phyloP scores from a whole-genome alignment of 2,888 invertebrate species.

The Acrobasis repandana region DNA sequence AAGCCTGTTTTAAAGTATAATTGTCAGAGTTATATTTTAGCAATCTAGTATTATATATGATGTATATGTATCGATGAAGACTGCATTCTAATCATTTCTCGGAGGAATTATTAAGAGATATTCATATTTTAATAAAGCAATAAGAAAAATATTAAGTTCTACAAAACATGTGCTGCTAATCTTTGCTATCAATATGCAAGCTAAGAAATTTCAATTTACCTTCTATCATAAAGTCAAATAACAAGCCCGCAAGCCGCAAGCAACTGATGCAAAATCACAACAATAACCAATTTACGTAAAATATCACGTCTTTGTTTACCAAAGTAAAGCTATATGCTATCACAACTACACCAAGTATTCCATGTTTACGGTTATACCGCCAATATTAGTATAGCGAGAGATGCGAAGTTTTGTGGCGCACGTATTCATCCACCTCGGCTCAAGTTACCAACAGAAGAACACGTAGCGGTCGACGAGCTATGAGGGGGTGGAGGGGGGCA shows the following conservation, averaged over 20 bases:
- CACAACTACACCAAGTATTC: slow-evolving; percentile 32
- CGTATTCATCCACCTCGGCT: slow-evolving; percentile 43
- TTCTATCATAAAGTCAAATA: background rate
- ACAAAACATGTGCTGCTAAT: too few species aligned
- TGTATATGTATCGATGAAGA: too few species aligned
- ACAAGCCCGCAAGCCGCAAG: background rate
- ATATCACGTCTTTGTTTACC: slow-evolving; percentile 8
- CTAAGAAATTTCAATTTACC: too few species aligned
- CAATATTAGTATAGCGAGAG: slow-evolving; percentile 36
- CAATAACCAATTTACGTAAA: background rate
- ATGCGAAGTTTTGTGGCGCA: slow-evolving; percentile 46
- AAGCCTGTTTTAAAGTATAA: too few species aligned
- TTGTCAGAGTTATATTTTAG: too few species aligned
- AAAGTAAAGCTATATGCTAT: slow-evolving; percentile 8
- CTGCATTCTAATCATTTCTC: too few species aligned
- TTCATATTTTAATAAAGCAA: too few species aligned
- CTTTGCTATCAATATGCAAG: too few species aligned
- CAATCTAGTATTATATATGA: too few species aligned
- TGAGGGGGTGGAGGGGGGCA: slow-evolving; percentile 34
- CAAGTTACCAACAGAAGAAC: slow-evolving; percentile 56
- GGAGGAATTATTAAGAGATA: too few species aligned
- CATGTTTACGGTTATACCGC: slow-evolving; percentile 42
- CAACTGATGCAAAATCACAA: background rate
- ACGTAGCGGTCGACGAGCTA: slow-evolving; percentile 47
- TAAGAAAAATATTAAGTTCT: too few species aligned